Conservation (phyloP, 2,888 invertebrate species). For the Chrysolina haemoptera region DNA sequence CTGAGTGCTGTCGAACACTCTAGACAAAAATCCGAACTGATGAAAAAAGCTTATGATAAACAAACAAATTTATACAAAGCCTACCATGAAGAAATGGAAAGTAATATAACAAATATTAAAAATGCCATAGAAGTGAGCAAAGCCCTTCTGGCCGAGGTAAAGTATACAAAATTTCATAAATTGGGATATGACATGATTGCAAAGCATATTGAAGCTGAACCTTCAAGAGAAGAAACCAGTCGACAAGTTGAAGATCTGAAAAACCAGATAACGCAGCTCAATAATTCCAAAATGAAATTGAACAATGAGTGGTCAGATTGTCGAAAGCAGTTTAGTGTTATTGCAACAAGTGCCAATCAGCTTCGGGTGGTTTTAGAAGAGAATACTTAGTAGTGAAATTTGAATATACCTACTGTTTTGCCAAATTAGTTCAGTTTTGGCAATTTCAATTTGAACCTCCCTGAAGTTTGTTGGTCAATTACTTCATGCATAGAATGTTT, state of each 20-base stretch:
- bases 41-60: conserved; percentile 84
- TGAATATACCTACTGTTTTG: too few species aligned
- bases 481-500: too few species aligned
- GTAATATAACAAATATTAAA: conserved; percentile 85
- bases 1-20: conserved; percentile 91
- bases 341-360: conserved; percentile 41
- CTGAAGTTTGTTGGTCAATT: too few species aligned
- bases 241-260: conserved; percentile 59
- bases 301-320: conserved; percentile 38
- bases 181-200: conserved; percentile 94
- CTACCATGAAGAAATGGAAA: conserved; percentile 82
- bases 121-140: conserved; percentile 87
- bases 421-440: not conserved
- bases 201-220: conserved; percentile 90
- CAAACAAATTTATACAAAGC: conserved; percentile 87
- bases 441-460: not conserved
- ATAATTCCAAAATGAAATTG: conserved; percentile 29
- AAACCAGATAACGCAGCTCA: conserved; percentile 33
- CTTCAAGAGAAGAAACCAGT: conserved; percentile 87
- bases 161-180: conserved; percentile 88
- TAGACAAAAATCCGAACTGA: conserved; percentile 85
- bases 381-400: not conserved
- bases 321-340: conserved; percentile 40
- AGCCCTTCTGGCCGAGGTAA: conserved; percentile 83
- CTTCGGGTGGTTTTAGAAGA: conserved; percentile 11